Conservation (phyloP, 2,113 vertebrate genomes). For the Crotalus horridus region DNA sequence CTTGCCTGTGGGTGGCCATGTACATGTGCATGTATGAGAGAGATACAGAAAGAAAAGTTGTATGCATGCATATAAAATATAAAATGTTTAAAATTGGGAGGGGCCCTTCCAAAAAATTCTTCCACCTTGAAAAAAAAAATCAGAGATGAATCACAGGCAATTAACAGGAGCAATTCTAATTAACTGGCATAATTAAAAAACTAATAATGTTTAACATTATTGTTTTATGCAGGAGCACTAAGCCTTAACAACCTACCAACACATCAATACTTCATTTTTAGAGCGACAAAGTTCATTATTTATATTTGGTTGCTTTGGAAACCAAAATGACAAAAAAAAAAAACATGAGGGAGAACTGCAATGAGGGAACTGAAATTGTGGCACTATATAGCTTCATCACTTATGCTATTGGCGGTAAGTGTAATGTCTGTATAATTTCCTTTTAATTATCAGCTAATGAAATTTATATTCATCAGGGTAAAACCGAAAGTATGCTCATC, state of each 20-base stretch:
- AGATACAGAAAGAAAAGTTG: not conserved
- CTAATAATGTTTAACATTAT: conserved; percentile 81
- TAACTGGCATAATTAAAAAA: conserved; percentile 82
- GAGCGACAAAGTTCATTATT: conserved; percentile 70
- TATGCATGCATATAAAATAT: not conserved
- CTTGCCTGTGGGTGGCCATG: not conserved
- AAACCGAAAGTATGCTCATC: conserved; percentile 66
- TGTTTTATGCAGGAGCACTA: conserved; percentile 75
- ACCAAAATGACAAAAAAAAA: conserved; percentile 65
- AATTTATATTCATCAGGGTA: conserved; percentile 74
- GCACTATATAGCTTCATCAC: conserved; percentile 68
- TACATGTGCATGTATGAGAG: not conserved
- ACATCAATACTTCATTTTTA: conserved; percentile 76
- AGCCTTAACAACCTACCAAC: conserved; percentile 72
- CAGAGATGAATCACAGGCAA: conserved; percentile 77
- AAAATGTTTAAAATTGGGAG: too few relatives aligned
- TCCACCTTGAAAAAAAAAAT: conserved; percentile 51
- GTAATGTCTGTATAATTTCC: conserved; percentile 78
- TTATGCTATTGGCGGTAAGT: conserved; percentile 74
- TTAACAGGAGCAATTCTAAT: conserved; percentile 78
- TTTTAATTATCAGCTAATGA: conserved; percentile 81
- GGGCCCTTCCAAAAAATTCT: conserved; percentile 21
- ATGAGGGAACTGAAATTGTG: conserved; percentile 68
- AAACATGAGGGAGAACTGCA: conserved; percentile 35
- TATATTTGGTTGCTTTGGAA: conserved; percentile 70